Conservation (phyloP, 2,888 invertebrate genomes). For the Drosophila flavopinicola region DNA sequence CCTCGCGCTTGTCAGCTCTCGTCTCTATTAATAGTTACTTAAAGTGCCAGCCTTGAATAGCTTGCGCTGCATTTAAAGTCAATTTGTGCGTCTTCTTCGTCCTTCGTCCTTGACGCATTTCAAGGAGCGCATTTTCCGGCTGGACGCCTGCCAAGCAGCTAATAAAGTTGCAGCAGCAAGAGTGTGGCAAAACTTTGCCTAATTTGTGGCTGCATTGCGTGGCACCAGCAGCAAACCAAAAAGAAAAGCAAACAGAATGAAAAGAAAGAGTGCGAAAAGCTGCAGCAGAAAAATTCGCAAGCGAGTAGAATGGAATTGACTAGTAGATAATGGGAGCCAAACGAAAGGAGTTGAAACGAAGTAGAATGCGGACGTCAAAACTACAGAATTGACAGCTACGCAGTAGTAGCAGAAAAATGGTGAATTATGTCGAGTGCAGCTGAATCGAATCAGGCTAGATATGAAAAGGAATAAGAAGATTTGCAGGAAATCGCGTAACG, state of each 20-base stretch:
- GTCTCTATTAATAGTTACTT: slow-evolving; percentile 51
- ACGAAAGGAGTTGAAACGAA: slow-evolving; percentile 11
- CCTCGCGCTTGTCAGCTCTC: background rate
- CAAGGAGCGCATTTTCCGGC: slow-evolving; percentile 39
- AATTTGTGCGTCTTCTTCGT: background rate
- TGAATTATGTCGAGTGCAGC: slow-evolving; percentile 22
- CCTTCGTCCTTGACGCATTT: background rate
- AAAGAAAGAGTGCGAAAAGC: slow-evolving; percentile 47
- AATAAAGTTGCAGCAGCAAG: slow-evolving; percentile 56
- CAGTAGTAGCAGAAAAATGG: background rate
- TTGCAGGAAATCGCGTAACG: too few relatives aligned
- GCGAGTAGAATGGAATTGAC: background rate
- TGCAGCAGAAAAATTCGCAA: slow-evolving; percentile 25
- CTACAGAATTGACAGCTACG: slow-evolving; percentile 25
- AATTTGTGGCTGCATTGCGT: slow-evolving; percentile 60
- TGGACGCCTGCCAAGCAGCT: slow-evolving; percentile 63
- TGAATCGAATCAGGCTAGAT: background rate
- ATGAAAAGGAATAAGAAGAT: background rate
- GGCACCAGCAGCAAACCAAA: slow-evolving; percentile 16
- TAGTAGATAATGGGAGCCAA: background rate
- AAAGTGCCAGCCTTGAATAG: slow-evolving; percentile 22
- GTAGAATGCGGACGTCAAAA: background rate
- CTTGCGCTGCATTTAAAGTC: slow-evolving; percentile 18
- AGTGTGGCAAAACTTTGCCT: slow-evolving; percentile 55
- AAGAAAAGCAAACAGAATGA: slow-evolving; percentile 20